A percentile compares a stretch with the other conserved stretches of the same genome.
Evolutionary conservation across 2,888 invertebrate species (phyloP).

Genomic region (Drosophila borborema): DNA sequence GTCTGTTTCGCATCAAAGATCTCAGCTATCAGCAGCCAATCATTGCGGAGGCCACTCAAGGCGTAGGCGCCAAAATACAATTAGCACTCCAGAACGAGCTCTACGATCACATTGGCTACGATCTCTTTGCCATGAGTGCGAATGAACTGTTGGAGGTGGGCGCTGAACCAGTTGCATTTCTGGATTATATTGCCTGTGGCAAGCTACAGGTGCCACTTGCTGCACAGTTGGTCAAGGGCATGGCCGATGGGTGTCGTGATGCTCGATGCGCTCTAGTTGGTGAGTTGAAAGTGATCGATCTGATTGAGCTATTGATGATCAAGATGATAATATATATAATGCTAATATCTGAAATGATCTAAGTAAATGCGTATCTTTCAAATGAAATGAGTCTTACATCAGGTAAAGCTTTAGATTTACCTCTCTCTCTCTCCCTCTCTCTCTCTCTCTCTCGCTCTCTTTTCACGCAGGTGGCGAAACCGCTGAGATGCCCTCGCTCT

Average conservation of each 20-base stretch:
- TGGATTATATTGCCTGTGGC: slow-evolving; percentile 98
- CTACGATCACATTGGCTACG: slow-evolving; percentile 95
- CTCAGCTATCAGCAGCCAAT: slow-evolving; percentile 91
- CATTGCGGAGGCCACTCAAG: slow-evolving; percentile 97
- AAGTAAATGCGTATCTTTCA: too few species aligned
- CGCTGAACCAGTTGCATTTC: slow-evolving; percentile 97
- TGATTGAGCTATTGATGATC: background rate
- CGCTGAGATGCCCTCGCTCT: slow-evolving; percentile 99
- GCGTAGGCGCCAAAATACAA: slow-evolving; percentile 98
- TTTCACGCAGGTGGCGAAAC: slow-evolving; percentile 91
- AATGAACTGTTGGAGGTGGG: slow-evolving; percentile 98
- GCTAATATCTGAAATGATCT: too few species aligned
- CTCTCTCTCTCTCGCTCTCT: background rate
- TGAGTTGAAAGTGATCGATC: slow-evolving; percentile 83
- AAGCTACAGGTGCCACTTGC: slow-evolving; percentile 92
- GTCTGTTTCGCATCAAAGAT: slow-evolving; percentile 94
- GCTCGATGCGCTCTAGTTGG: slow-evolving; percentile 96
- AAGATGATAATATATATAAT: too few species aligned
- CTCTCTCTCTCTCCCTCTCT: too few species aligned
- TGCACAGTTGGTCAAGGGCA: slow-evolving; percentile 92
- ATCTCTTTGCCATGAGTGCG: slow-evolving; percentile 99
- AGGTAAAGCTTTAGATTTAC: too few species aligned
- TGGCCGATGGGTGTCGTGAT: slow-evolving; percentile 93
- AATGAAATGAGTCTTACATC: too few species aligned
- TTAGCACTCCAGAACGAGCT: slow-evolving; percentile 92